These are phyloP conservation scores for Monomorium pharaonis DNA, from an alignment of 1,140 invertebrate genomes.

Conservation along the genomic window DNA sequence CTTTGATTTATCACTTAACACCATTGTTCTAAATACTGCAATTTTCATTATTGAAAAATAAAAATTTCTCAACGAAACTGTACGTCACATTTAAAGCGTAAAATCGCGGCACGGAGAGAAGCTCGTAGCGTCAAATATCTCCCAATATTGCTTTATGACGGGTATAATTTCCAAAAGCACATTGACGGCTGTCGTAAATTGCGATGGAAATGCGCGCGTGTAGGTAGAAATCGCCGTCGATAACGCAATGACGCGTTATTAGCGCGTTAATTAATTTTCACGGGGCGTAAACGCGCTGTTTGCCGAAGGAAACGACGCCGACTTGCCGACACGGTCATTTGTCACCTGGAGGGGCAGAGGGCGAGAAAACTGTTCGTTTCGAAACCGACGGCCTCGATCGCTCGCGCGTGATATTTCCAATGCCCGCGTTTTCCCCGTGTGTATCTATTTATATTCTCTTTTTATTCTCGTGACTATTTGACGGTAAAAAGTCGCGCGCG, in stretches of 20 bases:
- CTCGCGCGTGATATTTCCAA: neutral
- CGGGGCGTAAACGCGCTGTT: neutral
- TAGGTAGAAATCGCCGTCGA: neutral
- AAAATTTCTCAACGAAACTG: neutral
- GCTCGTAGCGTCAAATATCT: neutral
- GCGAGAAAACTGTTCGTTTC: too few relatives aligned
- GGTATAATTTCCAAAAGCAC: neutral
- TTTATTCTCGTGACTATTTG: neutral
- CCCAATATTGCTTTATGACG: neutral
- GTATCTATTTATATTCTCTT: conserved; percentile 18
- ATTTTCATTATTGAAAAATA: neutral
- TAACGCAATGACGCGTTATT: too few relatives aligned
- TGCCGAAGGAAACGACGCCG: neutral
- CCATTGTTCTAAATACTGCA: neutral
- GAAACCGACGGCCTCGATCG: conserved; percentile 20
- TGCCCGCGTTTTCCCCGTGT: neutral
- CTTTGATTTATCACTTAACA: neutral
- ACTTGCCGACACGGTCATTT: conserved; percentile 42
- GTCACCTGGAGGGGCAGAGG: conserved; percentile 9
- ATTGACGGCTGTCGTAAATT: neutral
- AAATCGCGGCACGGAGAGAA: neutral
- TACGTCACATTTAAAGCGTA: neutral
- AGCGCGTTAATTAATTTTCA: conserved; percentile 34
- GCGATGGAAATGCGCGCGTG: neutral
- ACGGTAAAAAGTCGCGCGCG: neutral